phyloP scores from a whole-genome alignment of 2,888 invertebrate species.

The Chrysolina oricalcia region DNA sequence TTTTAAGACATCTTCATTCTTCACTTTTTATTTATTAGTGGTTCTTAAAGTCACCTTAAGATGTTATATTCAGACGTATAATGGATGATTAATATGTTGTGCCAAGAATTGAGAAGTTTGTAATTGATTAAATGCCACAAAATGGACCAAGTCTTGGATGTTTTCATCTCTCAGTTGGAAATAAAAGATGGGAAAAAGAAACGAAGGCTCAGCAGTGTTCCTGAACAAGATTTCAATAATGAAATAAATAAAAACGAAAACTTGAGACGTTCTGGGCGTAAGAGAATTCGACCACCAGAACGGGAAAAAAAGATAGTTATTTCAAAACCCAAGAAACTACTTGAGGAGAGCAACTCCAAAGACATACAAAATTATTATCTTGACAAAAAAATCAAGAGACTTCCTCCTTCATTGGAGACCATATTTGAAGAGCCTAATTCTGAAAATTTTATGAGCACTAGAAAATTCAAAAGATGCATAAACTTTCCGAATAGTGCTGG shows the following conservation, averaged over 20 bases:
- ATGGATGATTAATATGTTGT: too few relatives aligned
- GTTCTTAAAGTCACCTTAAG: too few relatives aligned
- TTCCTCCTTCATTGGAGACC: conserved; percentile 51
- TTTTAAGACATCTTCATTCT: too few relatives aligned
- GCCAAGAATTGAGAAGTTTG: too few relatives aligned
- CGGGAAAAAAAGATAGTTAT: conserved; percentile 43
- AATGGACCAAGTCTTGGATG: conserved; percentile 39
- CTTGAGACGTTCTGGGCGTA: conserved; percentile 38
- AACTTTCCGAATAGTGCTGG: conserved; percentile 37
- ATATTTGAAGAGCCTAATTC: conserved; percentile 55
- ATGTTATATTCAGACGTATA: too few relatives aligned
- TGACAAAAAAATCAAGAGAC: conserved; percentile 53
- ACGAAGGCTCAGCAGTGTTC: neutral
- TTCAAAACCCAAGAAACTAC: conserved; percentile 47
- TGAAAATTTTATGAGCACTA: conserved; percentile 48
- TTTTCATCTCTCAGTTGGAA: conserved; percentile 37
- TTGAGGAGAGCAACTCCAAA: conserved; percentile 37
- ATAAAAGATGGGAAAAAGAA: conserved; percentile 38
- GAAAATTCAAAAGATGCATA: conserved; percentile 49
- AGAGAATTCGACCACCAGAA: conserved; percentile 38
- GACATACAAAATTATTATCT: conserved; percentile 52
- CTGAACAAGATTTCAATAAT: conserved; percentile 21
- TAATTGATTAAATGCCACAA: too few relatives aligned
- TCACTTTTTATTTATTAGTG: too few relatives aligned
- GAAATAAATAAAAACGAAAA: conserved; percentile 14